These are phyloP conservation scores for Galagoides demidoff DNA, from an alignment of 2,797 vertebrate species.

Conservation along the genomic window DNA sequence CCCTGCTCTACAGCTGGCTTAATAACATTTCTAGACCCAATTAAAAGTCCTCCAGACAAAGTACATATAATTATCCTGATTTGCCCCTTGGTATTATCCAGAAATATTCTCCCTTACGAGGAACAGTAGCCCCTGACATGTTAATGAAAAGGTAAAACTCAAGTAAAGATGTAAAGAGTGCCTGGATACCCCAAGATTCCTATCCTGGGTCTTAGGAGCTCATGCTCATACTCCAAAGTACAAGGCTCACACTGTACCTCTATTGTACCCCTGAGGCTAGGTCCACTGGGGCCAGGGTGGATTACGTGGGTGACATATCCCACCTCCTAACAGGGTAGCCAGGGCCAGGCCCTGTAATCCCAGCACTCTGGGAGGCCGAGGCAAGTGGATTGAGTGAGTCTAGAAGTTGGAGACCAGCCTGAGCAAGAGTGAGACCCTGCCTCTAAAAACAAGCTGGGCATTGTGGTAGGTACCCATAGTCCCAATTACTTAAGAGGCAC, in stretches of 20 bases:
- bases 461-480: no score
- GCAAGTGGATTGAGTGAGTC: no score
- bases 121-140: background rate
- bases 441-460: no score
- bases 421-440: no score
- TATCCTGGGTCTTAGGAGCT: background rate
- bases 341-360: no score
- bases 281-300: background rate
- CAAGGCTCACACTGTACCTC: background rate
- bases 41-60: background rate
- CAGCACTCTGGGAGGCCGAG: no score
- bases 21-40: background rate
- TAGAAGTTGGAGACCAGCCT: no score
- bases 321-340: background rate
- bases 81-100: background rate
- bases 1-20: background rate
- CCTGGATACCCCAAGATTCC: background rate
- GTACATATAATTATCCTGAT: background rate
- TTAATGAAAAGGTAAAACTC: background rate
- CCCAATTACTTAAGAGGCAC: no score
- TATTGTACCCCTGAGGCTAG: background rate
- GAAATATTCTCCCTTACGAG: background rate
- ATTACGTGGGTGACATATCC: background rate
- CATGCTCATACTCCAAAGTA: background rate
- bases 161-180: background rate